phyloP scores from a whole-genome alignment of 2,888 invertebrate species.

The Morpho achilles region DNA sequence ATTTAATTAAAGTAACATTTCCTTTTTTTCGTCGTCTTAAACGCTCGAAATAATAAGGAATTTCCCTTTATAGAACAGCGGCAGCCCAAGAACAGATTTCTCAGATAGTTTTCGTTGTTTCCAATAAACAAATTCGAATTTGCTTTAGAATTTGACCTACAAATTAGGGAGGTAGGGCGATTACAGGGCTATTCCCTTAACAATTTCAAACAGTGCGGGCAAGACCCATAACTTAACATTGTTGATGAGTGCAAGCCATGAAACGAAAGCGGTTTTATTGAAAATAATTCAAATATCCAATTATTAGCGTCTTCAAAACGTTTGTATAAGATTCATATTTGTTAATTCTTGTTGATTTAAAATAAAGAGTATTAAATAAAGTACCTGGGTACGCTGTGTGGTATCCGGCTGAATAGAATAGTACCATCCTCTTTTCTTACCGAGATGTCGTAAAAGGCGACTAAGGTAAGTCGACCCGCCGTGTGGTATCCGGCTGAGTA shows the following conservation, averaged over 20 bases:
- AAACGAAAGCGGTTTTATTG: not conserved
- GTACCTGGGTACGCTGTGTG: too few species aligned
- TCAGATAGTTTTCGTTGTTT: slow-evolving; percentile 14
- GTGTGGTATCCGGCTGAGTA: too few species aligned
- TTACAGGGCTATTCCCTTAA: slow-evolving; percentile 44
- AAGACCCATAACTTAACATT: slow-evolving; percentile 24
- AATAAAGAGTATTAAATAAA: too few species aligned
- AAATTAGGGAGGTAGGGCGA: slow-evolving; percentile 34
- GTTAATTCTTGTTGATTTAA: too few species aligned
- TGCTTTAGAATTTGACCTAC: slow-evolving; percentile 12
- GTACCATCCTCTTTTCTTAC: too few species aligned
- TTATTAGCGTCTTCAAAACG: too few species aligned
- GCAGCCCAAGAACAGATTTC: slow-evolving; percentile 6
- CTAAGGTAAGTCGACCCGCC: too few species aligned
- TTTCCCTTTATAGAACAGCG: not conserved
- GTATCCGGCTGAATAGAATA: too few species aligned
- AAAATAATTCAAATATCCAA: not conserved
- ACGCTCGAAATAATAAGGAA: slow-evolving; percentile 3
- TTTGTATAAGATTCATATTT: too few species aligned
- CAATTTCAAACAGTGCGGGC: slow-evolving; percentile 32
- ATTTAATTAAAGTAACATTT: not conserved
- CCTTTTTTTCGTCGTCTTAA: not conserved
- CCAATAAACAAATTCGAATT: slow-evolving; percentile 20
- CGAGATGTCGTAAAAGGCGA: too few species aligned
- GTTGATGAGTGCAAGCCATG: not conserved